Base-by-base conservation (phyloP, 2,797 vertebrate species). In the Sarcoramphus papa region DNA sequence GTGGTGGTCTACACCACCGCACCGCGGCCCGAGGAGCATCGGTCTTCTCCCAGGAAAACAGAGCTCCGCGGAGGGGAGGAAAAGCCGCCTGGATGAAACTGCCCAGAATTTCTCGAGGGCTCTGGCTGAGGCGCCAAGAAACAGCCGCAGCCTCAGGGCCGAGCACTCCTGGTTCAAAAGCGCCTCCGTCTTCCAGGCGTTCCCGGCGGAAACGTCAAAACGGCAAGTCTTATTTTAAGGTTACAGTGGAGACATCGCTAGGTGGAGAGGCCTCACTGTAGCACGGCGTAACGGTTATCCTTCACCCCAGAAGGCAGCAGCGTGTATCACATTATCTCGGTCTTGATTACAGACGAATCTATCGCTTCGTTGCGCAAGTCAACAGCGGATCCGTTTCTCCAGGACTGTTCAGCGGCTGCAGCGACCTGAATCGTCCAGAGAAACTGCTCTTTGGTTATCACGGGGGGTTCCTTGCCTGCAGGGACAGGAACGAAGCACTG, bases 391-490 rank as follows among this genome's bases (percentile, higher is more conserved):
- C 89, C 27, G 0, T 28, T 95, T 47, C 87, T 86, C 95, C 97
- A 98, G 79, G 96, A 97, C 86, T 96, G 96, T 19, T 97, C 96
- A 0, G 96, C 88, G 0, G 95, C 97, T 6, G 93, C 85, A 2
- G 97, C 93, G 0, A 96, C 95, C 93, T 83, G 88, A 8, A 96
- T 63, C 0, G 94, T 85, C 59, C 97, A 85, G 7, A 97, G 85
- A 33, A 97, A 53, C 90, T 97, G 93, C 90, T 97, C 97, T 93
- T 95, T 97, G 94, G 96, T 97, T 74, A 97, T 33, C 12, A 53
- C 33, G 0, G 97, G 96, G 12, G 57, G 41, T 6, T 97, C 97
- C 74, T 90, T 92, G 64, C 97, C 98, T 97, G 96, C 60, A 19
- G 72, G 92, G 72, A 84, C 59, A 86, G n/a, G 24, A 77, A 40